phyloP scores from a whole-genome alignment of 2,797 vertebrate genomes.

The Alexandromys oeconomus region DNA sequence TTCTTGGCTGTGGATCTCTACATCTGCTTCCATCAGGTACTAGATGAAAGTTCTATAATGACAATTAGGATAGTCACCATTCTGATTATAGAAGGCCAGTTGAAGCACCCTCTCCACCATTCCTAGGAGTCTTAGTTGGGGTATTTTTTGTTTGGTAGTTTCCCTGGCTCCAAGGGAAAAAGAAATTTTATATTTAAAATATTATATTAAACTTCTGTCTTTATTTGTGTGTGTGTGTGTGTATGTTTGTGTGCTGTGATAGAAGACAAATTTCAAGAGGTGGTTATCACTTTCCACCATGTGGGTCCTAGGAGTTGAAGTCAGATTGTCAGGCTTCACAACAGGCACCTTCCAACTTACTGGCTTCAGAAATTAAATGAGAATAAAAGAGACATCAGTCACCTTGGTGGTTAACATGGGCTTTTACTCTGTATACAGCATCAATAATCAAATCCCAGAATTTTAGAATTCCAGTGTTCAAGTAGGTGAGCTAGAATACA shows the following conservation, averaged over 20 bases:
- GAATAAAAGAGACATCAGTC: not conserved
- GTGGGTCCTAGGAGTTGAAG: not conserved
- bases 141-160: too few relatives aligned
- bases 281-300: not conserved
- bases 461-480: conserved; percentile 23
- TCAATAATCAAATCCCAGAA: conserved; percentile 40
- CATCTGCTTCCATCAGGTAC: too few relatives aligned
- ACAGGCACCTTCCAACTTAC: not conserved
- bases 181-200: not conserved
- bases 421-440: not conserved
- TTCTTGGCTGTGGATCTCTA: too few relatives aligned
- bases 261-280: not conserved
- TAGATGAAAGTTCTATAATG: too few relatives aligned
- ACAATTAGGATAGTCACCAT: too few relatives aligned
- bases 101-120: too few relatives aligned
- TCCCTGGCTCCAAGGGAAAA: not conserved
- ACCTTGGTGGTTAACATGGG: not conserved
- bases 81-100: too few relatives aligned
- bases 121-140: too few relatives aligned
- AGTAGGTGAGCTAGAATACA: not conserved
- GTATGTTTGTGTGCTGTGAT: not conserved
- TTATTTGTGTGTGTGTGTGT: not conserved
- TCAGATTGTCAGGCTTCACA: not conserved
- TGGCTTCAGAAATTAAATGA: not conserved
- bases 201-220: not conserved